Conservation (phyloP, 2,888 invertebrate genomes). For the Crossocerus cetratus region DNA sequence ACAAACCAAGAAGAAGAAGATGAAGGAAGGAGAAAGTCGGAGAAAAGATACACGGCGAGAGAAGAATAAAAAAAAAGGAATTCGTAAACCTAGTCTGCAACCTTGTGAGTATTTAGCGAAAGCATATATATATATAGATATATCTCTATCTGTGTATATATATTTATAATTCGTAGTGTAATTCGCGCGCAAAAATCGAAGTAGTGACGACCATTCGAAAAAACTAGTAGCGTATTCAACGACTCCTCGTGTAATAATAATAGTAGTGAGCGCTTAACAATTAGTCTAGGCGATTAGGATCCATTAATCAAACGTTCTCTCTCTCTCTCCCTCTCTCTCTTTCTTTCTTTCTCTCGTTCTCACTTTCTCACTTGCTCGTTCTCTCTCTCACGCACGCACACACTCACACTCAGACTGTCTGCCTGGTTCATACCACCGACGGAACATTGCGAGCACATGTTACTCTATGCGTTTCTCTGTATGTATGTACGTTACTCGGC, state of each 20-base stretch:
- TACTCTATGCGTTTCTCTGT: conserved; percentile 38
- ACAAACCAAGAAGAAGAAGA: conserved; percentile 48
- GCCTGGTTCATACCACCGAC: conserved; percentile 47
- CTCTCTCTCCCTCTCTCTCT: conserved; percentile 31
- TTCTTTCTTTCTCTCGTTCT: conserved; percentile 35
- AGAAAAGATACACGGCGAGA: background rate
- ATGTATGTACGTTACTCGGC: conserved; percentile 54
- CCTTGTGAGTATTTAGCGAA: conserved; percentile 73
- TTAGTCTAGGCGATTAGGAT: conserved; percentile 64
- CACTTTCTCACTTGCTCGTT: conserved; percentile 22
- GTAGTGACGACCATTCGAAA: conserved; percentile 37
- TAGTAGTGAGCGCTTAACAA: conserved; percentile 63
- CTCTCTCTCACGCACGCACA: conserved; percentile 39
- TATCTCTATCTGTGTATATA: conserved; percentile 32
- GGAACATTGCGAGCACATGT: conserved; percentile 36
- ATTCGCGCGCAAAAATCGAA: conserved; percentile 34
- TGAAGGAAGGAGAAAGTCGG: conserved; percentile 53
- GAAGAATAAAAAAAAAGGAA: conserved; percentile 20
- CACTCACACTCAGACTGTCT: conserved; percentile 33
- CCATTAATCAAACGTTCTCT: conserved; percentile 60
- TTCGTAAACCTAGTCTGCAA: conserved; percentile 66
- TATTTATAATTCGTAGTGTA: conserved; percentile 28
- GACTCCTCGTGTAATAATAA: conserved; percentile 42
- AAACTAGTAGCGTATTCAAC: background rate
- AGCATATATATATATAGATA: conserved; percentile 63